Base-by-base conservation (phyloP, 2,797 vertebrate genomes). In the Sebastes jordani region DNA sequence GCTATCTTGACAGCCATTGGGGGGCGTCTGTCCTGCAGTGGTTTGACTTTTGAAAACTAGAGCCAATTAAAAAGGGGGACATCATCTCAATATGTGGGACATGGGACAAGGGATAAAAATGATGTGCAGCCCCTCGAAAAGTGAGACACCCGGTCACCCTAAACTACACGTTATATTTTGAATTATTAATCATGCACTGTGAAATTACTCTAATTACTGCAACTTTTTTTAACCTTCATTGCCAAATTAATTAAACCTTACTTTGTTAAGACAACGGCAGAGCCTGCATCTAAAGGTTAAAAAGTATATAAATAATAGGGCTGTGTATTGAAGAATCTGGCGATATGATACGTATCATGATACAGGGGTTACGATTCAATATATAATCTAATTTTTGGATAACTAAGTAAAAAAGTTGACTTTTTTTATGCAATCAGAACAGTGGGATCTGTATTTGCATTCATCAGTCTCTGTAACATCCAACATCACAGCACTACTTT, bases 101-200 rank as follows among this genome's bases (percentile, higher is more conserved):
- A 0, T 46, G 42, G 42, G 42, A 49, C 16, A 49, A 49, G 42
- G 42, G 18, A 49, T 49, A 20, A 49, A 52, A n/a, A 52, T 52
- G 4, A 8, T 8, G 46, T 52, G 46, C 18, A n/a, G 46, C 4
- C 16, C 46, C 46, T 49, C 7, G 46, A 0, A 20, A 20, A 49
- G 46, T 49, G 46, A 0, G 46, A 49, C 46, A 49, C 16, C 18
- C 18, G 3, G 46, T 49, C 46, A 52, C 18, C 7, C 7, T 52
- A n/a, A 52, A n/a, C 46, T 52, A 25, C 22, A 63, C 7, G 38
- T 16, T n/a, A 11, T 6, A 42, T 6, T 58, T 36, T 5, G 1
- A 73, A 61, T 64, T 20, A 65, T 71, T 16, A 49, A 62, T 76
- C 58, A 71, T 46, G 62, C 38, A 34, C 34, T 70, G 62, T 76